phyloP scores from a whole-genome alignment of 1,140 invertebrate genomes.

The Glossosoma conforme region DNA sequence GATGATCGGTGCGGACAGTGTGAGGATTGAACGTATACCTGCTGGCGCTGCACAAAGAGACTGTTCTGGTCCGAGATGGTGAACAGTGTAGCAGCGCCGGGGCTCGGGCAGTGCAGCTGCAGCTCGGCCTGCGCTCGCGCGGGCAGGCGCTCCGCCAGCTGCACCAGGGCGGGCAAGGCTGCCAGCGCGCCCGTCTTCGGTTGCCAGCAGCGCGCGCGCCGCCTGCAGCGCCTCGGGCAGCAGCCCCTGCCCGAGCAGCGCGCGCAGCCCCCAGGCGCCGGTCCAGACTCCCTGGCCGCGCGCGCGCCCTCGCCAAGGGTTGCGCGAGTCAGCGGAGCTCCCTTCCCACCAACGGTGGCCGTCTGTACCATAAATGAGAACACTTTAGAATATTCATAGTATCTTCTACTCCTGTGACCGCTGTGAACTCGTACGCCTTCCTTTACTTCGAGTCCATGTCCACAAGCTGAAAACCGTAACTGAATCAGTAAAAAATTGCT shows the following conservation, averaged over 20 bases:
- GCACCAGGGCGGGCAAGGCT: constrained; percentile 13
- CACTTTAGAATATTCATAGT: no score
- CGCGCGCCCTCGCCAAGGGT: constrained; percentile 66
- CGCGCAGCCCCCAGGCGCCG: constrained; percentile 75
- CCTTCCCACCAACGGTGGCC: constrained; percentile 72
- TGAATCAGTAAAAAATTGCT: no score
- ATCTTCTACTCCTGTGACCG: no score
- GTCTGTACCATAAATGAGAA: no score
- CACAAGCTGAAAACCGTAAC: no score
- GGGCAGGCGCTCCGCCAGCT: constrained; percentile 7
- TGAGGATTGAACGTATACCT: no score
- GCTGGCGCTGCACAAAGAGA: constrained; percentile 21
- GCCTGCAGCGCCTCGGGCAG: constrained; percentile 69
- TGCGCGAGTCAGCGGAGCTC: constrained; percentile 51
- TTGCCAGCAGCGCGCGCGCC: constrained; percentile 73
- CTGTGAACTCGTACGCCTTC: no score
- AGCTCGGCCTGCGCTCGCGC: constrained; percentile 7
- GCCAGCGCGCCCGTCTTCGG: constrained; percentile 1
- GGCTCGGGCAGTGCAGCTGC: constrained; percentile 17
- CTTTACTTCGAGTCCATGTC: no score
- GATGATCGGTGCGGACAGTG: no score
- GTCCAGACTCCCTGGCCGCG: constrained; percentile 77
- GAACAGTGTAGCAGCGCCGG: constrained; percentile 14
- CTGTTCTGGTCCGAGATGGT: constrained; percentile 19
- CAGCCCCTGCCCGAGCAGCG: constrained; percentile 61